Evolutionary conservation across 1,140 invertebrate genomes (phyloP), one percentile per base, ranked within the genome.

Genomic region (Pararge aegeria): DNA sequence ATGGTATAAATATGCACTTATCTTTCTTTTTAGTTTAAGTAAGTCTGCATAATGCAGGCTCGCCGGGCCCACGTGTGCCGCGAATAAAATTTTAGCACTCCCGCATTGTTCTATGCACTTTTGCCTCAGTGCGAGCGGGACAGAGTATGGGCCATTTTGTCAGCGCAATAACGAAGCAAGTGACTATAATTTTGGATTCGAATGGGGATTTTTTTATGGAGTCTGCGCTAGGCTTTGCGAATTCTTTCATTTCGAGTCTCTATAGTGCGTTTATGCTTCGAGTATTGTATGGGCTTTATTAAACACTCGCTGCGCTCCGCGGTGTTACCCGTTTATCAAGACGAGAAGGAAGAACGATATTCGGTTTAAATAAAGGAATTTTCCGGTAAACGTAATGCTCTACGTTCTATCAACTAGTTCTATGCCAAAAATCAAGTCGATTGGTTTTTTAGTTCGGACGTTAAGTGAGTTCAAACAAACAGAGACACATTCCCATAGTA

Each of bases 1-100:
- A 80, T 76, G 63, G 83, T 79, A 88, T 89, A 89, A 88, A 89
- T 88, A 87, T 84, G 76, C 74, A 83, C 74, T 87, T 88, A 88
- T 88, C 82, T 84, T 84, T 86, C 78, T 84, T 87, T 89, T 89
- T 87, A 84, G 78, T 74, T 80, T 81, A 84, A 76, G 74, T 83
- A 81, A 75, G 75, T 75, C 74, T 79, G 85, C 83, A 87, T 89
- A 80, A 89, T 89, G 78, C 82, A 81, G 73, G 71, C 71, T 66
- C 64, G 61, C 69, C 61, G 62, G 70, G 70, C 66, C 78, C 84
- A 86, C 83, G 83, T 86, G 85, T 81, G 75, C 64, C 66, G 64
- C 78, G 78, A 87, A 87, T 89, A 89, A 89, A 89, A 87, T 89
- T 89, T 89, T 89, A 89, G 72, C 75, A 77, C 75, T 62, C 71